Conservation (phyloP, 2,888 invertebrate species). For the Thereva nobilitata region DNA sequence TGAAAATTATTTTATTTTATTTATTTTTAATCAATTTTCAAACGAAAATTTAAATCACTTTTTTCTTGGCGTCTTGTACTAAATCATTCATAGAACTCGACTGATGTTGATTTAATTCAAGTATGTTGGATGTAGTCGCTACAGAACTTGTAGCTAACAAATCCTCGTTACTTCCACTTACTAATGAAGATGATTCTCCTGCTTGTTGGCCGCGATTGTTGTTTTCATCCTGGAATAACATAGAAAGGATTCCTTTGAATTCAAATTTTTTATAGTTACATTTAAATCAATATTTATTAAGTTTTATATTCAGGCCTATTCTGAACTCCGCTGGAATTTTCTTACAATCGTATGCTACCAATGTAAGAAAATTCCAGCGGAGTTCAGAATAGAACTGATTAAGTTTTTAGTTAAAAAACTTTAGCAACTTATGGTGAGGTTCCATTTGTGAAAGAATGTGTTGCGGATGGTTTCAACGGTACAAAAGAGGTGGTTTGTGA, state of each 20-base stretch:
- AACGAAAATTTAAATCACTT: background rate
- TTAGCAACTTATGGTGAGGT: too few species aligned
- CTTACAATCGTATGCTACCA: too few species aligned
- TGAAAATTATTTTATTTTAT: conserved; percentile 6
- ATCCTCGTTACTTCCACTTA: conserved; percentile 36
- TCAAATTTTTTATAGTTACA: background rate
- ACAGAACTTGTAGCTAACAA: conserved; percentile 38
- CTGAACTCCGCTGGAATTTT: too few species aligned
- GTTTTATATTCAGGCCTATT: too few species aligned
- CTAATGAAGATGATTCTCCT: conserved; percentile 34
- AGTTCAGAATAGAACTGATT: too few species aligned
- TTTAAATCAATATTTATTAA: background rate
- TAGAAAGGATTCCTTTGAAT: background rate
- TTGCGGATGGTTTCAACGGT: too few species aligned
- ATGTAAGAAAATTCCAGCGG: too few species aligned
- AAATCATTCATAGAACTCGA: background rate
- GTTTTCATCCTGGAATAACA: conserved; percentile 50
- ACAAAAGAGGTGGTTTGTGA: too few species aligned
- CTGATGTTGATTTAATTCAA: conserved; percentile 17
- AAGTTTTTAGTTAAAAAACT: too few species aligned
- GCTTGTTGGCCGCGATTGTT: conserved; percentile 52
- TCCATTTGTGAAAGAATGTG: too few species aligned
- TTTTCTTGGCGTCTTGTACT: background rate
- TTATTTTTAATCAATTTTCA: conserved; percentile 10
- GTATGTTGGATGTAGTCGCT: conserved; percentile 37